Percentiles rank a stretch among this genome's conserved stretches.
These are phyloP conservation scores for Heliconius charithonia DNA, from an alignment of 2,888 invertebrate genomes.

Conservation along the genomic window DNA sequence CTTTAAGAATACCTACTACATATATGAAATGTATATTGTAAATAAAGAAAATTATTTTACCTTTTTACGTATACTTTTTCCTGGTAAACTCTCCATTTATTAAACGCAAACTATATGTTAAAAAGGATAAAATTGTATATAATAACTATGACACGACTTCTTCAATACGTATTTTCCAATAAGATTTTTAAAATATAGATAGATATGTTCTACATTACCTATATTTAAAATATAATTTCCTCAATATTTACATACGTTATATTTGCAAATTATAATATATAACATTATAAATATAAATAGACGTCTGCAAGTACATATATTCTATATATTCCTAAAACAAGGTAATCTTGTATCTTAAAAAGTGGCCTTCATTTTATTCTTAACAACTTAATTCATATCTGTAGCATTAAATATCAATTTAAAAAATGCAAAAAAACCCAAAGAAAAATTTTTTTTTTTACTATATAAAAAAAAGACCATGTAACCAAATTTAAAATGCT, in stretches of 20 bases:
- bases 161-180: neutral
- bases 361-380: neutral
- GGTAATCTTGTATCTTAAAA: conserved; percentile 20
- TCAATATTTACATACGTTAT: neutral
- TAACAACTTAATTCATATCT: neutral
- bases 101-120: conserved; percentile 5
- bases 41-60: neutral
- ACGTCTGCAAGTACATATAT: neutral
- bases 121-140: neutral
- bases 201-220: neutral
- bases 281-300: neutral
- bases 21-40: neutral
- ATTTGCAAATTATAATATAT: neutral
- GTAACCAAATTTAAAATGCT: no score
- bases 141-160: neutral
- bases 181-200: neutral
- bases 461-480: neutral
- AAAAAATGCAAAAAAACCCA: neutral
- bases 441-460: neutral
- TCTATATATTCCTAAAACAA: neutral
- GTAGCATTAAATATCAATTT: neutral
- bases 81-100: neutral
- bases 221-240: neutral
- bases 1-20: no score
- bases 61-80: neutral